Conservation (phyloP, 2,113 vertebrate genomes). For the Corapipo altera region DNA sequence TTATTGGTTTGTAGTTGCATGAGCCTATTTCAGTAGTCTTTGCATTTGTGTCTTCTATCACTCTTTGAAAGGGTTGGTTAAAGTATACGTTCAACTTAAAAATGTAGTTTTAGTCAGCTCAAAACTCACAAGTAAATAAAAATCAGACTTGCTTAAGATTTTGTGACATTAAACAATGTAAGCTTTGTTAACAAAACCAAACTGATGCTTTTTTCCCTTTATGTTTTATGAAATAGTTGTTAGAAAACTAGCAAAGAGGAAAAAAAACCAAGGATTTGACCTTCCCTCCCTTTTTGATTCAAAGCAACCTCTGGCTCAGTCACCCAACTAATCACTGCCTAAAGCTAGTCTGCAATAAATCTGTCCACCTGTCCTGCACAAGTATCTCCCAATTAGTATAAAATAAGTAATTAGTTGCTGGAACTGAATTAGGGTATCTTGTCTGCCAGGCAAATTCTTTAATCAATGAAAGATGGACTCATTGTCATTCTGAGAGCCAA, state of each 20-base stretch:
- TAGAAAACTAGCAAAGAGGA: background rate
- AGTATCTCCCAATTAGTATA: background rate
- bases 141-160: background rate
- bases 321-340: background rate
- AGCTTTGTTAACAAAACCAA: background rate
- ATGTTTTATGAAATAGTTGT: fast-evolving
- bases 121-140: background rate
- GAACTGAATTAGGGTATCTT: background rate
- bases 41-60: background rate
- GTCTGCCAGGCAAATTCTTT: background rate
- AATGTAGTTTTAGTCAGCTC: background rate
- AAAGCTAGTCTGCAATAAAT: background rate
- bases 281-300: background rate
- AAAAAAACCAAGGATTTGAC: background rate
- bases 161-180: background rate
- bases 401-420: background rate
- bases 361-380: background rate
- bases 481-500: background rate
- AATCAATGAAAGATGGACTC: background rate
- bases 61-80: background rate
- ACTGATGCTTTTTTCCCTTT: background rate
- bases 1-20: background rate
- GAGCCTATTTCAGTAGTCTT: background rate
- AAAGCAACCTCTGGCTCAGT: background rate
- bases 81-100: background rate